phyloP scores from a whole-genome alignment of 2,888 invertebrate species.

The Anoplius nigerrimus region DNA sequence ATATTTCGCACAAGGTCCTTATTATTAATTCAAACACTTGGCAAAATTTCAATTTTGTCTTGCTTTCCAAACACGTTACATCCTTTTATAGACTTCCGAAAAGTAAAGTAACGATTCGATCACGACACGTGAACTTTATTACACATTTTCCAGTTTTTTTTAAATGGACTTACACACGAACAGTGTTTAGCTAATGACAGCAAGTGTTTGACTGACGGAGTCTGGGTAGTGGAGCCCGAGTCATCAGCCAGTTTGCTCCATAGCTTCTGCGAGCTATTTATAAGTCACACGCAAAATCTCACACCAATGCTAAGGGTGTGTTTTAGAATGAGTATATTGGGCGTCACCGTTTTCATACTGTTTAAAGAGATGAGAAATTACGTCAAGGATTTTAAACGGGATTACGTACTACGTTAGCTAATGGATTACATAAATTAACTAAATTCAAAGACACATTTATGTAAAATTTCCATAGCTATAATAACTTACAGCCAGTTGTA shows the following conservation, averaged over 20 bases:
- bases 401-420: too few species aligned
- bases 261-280: conserved; percentile 62
- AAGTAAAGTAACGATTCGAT: too few species aligned
- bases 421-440: not conserved
- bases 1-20: not conserved
- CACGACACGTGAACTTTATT: conserved; percentile 1
- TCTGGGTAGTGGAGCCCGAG: conserved; percentile 60
- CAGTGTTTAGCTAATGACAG: conserved; percentile 61
- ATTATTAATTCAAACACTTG: not conserved
- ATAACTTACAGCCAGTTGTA: too few species aligned
- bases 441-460: too few species aligned
- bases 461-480: too few species aligned
- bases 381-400: too few species aligned
- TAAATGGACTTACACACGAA: conserved; percentile 16
- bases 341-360: conserved; percentile 8
- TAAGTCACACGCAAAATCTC: conserved; percentile 60
- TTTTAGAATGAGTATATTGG: conserved; percentile 44
- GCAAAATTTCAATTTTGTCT: not conserved
- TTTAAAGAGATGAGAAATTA: too few species aligned
- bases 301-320: conserved; percentile 59
- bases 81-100: not conserved
- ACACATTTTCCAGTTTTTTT: conserved; percentile 22
- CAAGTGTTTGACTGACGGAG: conserved; percentile 71
- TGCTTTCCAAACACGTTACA: not conserved
- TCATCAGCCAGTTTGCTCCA: conserved; percentile 66